Percentiles rank a stretch among this genome's conserved stretches.
Evolutionary conservation across 2,113 vertebrate species (phyloP).

Genomic region (Gasterosteus aculeatus): DNA sequence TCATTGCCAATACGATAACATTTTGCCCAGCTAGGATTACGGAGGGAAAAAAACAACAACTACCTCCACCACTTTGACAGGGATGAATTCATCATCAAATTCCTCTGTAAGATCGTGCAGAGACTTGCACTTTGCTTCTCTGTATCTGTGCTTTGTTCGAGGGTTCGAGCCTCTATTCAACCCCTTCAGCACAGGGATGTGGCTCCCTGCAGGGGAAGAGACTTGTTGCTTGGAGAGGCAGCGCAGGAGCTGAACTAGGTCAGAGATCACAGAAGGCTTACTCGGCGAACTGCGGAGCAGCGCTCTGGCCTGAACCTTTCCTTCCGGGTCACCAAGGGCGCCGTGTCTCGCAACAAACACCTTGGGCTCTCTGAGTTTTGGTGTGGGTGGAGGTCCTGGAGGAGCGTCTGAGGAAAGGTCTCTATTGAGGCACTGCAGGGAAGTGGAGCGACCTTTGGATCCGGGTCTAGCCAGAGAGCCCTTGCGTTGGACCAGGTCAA

Average conservation of each 20-base stretch:
- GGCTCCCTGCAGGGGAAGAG: conserved; percentile 64
- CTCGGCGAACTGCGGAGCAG: conserved; percentile 24
- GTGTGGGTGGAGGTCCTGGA: conserved; percentile 38
- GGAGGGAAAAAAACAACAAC: conserved; percentile 16
- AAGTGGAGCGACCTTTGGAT: conserved; percentile 58
- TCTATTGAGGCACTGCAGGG: conserved; percentile 71
- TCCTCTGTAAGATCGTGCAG: conserved; percentile 77
- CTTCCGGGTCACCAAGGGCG: conserved; percentile 14
- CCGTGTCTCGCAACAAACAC: conserved; percentile 12
- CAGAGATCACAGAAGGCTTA: conserved; percentile 71
- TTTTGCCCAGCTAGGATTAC: conserved; percentile 3
- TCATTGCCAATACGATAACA: neutral
- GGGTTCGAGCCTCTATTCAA: conserved; percentile 14
- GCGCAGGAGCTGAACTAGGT: conserved; percentile 74
- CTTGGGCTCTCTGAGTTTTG: conserved; percentile 44
- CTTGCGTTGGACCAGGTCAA: conserved; percentile 69
- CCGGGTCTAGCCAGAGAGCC: conserved; percentile 41
- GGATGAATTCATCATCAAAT: conserved; percentile 80
- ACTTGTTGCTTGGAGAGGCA: conserved; percentile 66
- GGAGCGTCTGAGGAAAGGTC: conserved; percentile 55
- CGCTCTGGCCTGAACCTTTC: conserved; percentile 47
- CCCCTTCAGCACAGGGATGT: conserved; percentile 73
- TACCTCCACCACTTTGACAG: conserved; percentile 77
- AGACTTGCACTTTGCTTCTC: conserved; percentile 60
- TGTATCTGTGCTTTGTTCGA: conserved; percentile 30